Percentiles rank a stretch among this genome's conserved stretches.
These are phyloP conservation scores for Pterostichus niger DNA, from an alignment of 2,888 invertebrate species.

Conservation along the genomic window DNA sequence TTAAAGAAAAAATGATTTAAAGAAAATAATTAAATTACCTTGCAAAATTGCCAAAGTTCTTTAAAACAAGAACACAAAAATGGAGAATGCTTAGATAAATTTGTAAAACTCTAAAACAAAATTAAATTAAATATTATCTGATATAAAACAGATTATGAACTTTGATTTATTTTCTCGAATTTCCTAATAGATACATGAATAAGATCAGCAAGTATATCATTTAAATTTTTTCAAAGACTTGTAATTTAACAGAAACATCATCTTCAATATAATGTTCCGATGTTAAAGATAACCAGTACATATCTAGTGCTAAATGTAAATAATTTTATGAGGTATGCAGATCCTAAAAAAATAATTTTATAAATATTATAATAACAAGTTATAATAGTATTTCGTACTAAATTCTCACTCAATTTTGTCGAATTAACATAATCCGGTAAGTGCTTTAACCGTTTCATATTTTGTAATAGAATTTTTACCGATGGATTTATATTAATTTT, in stretches of 20 bases:
- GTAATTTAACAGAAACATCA: constrained; percentile 20
- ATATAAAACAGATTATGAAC: background rate
- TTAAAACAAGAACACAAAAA: constrained; percentile 61
- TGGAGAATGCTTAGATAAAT: constrained; percentile 49
- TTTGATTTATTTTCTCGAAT: constrained; percentile 51
- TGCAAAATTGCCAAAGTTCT: constrained; percentile 56
- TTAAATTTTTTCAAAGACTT: constrained; percentile 54
- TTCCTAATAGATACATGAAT: constrained; percentile 42
- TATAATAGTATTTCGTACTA: background rate
- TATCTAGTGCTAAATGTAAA: constrained; percentile 56
- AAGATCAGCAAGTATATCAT: constrained; percentile 36
- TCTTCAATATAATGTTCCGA: constrained; percentile 35
- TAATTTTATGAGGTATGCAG: constrained; percentile 47
- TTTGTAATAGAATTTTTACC: constrained; percentile 10
- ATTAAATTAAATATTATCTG: background rate
- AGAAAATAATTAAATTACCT: background rate
- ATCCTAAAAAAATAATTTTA: constrained; percentile 17
- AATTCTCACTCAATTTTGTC: constrained; percentile 16
- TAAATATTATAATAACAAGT: constrained; percentile 4
- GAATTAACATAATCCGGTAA: constrained; percentile 59
- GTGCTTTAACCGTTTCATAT: constrained; percentile 37
- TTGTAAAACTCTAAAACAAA: constrained; percentile 19
- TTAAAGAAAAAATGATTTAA: no score
- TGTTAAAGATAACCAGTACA: constrained; percentile 49
- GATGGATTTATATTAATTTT: constrained; percentile 12